Percentiles rank a stretch among this genome's conserved stretches.
Conservation (phyloP, 2,888 invertebrate genomes). For the Drosophila kambysellisi region DNA sequence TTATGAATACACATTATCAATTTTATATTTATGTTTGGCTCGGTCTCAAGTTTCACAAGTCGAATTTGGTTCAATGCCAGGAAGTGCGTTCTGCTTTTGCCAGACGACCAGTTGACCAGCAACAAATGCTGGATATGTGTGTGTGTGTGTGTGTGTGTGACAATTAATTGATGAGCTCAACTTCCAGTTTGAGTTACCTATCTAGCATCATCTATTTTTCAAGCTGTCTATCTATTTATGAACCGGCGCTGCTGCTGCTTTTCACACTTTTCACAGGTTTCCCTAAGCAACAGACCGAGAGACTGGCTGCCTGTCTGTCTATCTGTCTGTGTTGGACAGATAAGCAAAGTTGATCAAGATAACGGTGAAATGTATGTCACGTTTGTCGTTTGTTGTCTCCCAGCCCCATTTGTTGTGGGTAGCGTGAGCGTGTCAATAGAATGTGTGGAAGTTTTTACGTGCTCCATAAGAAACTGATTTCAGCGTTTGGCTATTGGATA, state of each 20-base stretch:
- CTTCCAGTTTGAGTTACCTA: slow-evolving; percentile 51
- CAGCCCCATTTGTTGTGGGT: slow-evolving; percentile 41
- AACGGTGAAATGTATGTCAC: slow-evolving; percentile 71
- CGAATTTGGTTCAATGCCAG: slow-evolving; percentile 73
- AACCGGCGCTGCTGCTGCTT: slow-evolving; percentile 6
- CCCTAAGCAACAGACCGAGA: slow-evolving; percentile 25
- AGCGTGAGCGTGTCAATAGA: slow-evolving; percentile 45
- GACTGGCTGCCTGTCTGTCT: slow-evolving; percentile 5
- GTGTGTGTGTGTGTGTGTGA: slow-evolving; percentile 44
- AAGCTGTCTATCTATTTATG: neutral
- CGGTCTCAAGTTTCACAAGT: slow-evolving; percentile 66
- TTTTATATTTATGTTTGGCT: slow-evolving; percentile 42
- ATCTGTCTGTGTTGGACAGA: slow-evolving; percentile 23
- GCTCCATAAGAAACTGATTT: slow-evolving; percentile 65
- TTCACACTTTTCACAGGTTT: slow-evolving; percentile 24
- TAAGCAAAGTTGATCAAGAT: slow-evolving; percentile 51
- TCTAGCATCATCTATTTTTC: slow-evolving; percentile 26
- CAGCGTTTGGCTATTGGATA: slow-evolving; percentile 48
- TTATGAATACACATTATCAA: slow-evolving; percentile 55
- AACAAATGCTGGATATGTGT: slow-evolving; percentile 34
- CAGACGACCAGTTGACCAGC: slow-evolving; percentile 37
- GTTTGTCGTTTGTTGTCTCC: slow-evolving; percentile 55
- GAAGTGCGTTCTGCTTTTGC: slow-evolving; percentile 73
- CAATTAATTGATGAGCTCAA: slow-evolving; percentile 54
- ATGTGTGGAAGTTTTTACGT: slow-evolving; percentile 41